These are phyloP conservation scores for Sepiola atlantica DNA, from an alignment of 2,888 invertebrate genomes.

Conservation along the genomic window DNA sequence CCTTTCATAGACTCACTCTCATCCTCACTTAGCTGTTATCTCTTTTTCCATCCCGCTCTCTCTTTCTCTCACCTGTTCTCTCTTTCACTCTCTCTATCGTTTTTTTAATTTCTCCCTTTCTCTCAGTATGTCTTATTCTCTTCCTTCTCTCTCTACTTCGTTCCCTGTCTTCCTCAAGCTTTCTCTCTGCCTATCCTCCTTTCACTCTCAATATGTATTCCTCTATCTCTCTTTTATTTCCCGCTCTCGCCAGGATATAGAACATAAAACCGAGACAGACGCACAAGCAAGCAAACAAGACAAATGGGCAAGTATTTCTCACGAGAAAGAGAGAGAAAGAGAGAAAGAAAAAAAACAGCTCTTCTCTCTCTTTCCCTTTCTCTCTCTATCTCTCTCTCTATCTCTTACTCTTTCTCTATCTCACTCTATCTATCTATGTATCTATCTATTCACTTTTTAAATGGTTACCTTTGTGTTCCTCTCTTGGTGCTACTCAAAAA, in stretches of 20 bases:
- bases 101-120: neutral
- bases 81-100: neutral
- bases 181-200: neutral
- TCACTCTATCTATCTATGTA: too few relatives aligned
- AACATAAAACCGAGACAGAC: neutral
- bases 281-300: constrained; percentile 32
- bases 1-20: too few relatives aligned
- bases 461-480: too few relatives aligned
- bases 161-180: neutral
- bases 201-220: neutral
- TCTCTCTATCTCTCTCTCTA: neutral
- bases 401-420: neutral
- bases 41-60: neutral
- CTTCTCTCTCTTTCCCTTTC: neutral
- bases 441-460: too few relatives aligned
- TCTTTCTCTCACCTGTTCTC: neutral
- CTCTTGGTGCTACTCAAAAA: too few relatives aligned
- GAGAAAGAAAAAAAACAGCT: neutral
- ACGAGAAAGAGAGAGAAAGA: too few relatives aligned
- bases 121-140: neutral
- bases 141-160: neutral
- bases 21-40: too few relatives aligned
- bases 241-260: neutral
- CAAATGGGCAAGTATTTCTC: neutral
- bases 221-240: neutral